Evolutionary conservation across 1,140 invertebrate genomes (phyloP), one percentile per base, ranked within the genome.

Genomic region (Calliopsis andreniformis): DNA sequence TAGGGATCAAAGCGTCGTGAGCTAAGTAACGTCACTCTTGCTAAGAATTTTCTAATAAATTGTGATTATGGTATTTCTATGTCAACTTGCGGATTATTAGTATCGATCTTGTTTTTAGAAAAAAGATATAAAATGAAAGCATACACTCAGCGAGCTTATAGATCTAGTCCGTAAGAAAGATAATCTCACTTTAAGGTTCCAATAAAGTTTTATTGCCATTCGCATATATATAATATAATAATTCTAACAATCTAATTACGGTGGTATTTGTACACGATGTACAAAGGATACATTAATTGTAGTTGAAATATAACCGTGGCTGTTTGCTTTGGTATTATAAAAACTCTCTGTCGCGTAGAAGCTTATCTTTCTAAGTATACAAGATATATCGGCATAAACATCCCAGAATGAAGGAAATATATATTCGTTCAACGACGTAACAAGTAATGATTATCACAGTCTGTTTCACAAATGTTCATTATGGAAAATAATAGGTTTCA

Each of bases 141-240:
- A 35, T 39, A 18, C 25, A 16, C 30, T 35, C 18, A 62, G 30
- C 23, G 61, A 55, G 49, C 61, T 71, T 79, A 32, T 67, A 79
- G 56, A 79, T 75, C 59, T 55, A 79, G 66, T 55, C 39, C 45
- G 30, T 72, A 76, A 76, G 73, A 68, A 83, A 83, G 71, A 51
- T 82, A 83, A 79, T 79, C 49, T 83, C 75, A 62, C 35, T 73
- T 66, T 16, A 53, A 45, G 43, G 82, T 83, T 82, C 62, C 75
- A 78, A 82, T 20, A 82, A 66, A 42, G 23, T 78, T 83, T 83
- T 83, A 83, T 83, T 83, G 64, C 63, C 81, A 78, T 72, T 82
- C 39, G 51, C 68, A 61, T n/a, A 39, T 47, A 72, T 63, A 68
- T 81, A 78, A 78, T 72, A 83, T 82, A 83, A 83, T 82, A 10